A percentile compares a stretch with the other conserved stretches of the same genome.
Evolutionary conservation across 1,140 invertebrate species (phyloP).

Genomic region (Cherax destructor): DNA sequence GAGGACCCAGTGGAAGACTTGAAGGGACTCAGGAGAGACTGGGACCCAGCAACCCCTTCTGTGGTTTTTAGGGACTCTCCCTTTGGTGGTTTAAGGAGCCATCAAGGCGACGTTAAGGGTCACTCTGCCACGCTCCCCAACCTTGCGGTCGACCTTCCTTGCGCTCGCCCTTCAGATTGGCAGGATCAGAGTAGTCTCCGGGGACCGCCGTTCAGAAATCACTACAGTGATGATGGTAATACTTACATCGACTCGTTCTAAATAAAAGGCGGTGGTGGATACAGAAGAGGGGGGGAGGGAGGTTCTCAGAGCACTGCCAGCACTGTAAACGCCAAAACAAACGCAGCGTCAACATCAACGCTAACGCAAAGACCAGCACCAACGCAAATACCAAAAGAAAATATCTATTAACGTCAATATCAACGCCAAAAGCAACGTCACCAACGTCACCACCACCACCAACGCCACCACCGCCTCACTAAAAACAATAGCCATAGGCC

Average conservation of each 20-base stretch:
- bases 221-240: neutral
- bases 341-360: no score
- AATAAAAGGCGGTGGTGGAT: no score
- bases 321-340: no score
- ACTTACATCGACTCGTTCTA: no score
- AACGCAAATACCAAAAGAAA: neutral
- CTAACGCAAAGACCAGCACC: neutral
- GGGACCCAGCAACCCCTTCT: conserved; percentile 16
- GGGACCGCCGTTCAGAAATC: neutral
- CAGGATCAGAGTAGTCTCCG: conserved; percentile 41
- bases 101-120: neutral
- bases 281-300: no score
- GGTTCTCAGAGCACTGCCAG: no score
- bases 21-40: neutral
- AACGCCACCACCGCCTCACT: neutral
- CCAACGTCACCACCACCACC: neutral
- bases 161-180: neutral
- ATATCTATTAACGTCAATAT: neutral
- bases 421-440: neutral
- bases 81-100: conserved; percentile 48
- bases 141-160: conserved; percentile 47
- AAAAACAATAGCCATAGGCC: conserved; percentile 17
- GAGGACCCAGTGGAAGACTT: no score
- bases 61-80: conserved; percentile 40
- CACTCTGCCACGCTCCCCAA: conserved; percentile 1